These are phyloP conservation scores for Tragopan temminckii DNA, from an alignment of 2,797 vertebrate species.

Conservation along the genomic window DNA sequence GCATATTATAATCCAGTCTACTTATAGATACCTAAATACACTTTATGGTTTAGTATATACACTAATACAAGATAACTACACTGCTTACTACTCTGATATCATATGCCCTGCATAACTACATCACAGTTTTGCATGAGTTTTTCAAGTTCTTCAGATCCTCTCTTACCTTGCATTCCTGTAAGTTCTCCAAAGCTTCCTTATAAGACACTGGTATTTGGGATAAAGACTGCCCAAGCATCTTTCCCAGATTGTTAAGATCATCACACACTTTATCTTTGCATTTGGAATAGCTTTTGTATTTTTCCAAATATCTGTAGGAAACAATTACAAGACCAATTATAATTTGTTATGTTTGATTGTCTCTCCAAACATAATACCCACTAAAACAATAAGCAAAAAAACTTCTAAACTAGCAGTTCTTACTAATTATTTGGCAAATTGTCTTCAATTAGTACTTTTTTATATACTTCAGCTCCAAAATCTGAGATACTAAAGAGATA, in stretches of 20 bases:
- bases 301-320: constrained; percentile 85
- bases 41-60: background rate
- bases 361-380: background rate
- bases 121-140: background rate
- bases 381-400: background rate
- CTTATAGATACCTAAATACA: background rate
- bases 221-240: constrained; percentile 76
- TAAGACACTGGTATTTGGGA: constrained; percentile 83
- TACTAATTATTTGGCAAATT: background rate
- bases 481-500: background rate
- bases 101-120: background rate
- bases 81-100: background rate
- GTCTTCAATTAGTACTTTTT: background rate
- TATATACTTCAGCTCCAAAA: background rate
- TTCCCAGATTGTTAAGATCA: constrained; percentile 77
- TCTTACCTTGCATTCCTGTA: constrained; percentile 85
- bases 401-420: background rate
- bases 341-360: background rate
- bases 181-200: constrained; percentile 83
- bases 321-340: background rate
- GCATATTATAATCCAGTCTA: background rate
- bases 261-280: constrained; percentile 80
- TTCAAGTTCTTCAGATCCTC: background rate
- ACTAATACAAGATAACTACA: background rate
- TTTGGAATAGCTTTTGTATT: constrained; percentile 76